A percentile compares a stretch with the other conserved stretches of the same genome.
Conservation (phyloP, 2,888 invertebrate genomes). For the Melinaea menophilus region DNA sequence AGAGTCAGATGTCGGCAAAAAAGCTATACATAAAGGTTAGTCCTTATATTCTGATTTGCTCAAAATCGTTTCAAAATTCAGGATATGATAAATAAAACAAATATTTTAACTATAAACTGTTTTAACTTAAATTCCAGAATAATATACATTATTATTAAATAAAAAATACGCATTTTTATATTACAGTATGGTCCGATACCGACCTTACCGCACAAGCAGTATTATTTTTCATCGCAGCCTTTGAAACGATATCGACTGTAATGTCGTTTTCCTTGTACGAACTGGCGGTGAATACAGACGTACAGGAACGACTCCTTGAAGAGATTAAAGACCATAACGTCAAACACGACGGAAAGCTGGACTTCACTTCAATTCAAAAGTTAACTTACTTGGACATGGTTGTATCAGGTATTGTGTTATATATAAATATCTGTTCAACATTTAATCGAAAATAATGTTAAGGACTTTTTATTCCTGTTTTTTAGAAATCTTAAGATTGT, state of each 20-base stretch:
- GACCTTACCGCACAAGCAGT: conserved; percentile 71
- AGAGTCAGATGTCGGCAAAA: conserved; percentile 57
- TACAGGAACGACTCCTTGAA: conserved; percentile 72
- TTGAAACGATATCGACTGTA: conserved; percentile 66
- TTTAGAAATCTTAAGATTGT: conserved; percentile 63
- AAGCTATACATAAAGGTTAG: conserved; percentile 44
- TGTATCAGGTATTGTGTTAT: conserved; percentile 59
- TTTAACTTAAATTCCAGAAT: too few species aligned
- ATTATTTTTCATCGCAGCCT: conserved; percentile 77
- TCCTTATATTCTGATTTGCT: neutral
- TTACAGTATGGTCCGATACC: conserved; percentile 54
- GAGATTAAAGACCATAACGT: conserved; percentile 74
- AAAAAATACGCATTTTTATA: neutral
- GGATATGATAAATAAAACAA: too few species aligned
- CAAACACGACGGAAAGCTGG: conserved; percentile 61
- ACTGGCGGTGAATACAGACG: conserved; percentile 76
- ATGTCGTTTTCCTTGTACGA: conserved; percentile 77
- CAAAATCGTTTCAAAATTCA: neutral
- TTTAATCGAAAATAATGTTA: neutral
- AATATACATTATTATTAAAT: too few species aligned
- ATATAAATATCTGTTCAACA: neutral
- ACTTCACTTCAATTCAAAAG: conserved; percentile 70
- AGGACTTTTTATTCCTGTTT: conserved; percentile 3
- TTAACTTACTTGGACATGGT: conserved; percentile 81
- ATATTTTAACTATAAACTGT: neutral